Percentiles rank a stretch among this genome's conserved stretches.
Conservation (phyloP, 2,113 vertebrate genomes). For the Talpa occidentalis region DNA sequence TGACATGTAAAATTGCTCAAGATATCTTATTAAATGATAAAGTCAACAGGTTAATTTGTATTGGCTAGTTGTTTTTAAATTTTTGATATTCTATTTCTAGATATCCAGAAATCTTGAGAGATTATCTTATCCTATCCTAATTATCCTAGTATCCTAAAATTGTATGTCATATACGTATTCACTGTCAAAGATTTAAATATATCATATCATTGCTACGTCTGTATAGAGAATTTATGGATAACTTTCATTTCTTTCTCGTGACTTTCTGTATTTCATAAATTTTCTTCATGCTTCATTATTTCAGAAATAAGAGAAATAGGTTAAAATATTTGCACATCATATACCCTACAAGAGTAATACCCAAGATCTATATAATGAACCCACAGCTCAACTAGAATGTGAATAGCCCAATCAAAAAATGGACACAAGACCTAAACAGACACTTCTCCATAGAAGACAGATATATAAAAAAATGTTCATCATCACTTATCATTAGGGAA, state of each 20-base stretch:
- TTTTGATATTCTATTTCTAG: conserved; percentile 2
- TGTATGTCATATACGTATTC: not conserved
- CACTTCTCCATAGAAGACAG: too few relatives aligned
- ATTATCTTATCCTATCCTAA: not conserved
- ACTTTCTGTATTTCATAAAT: not conserved
- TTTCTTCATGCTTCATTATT: not conserved
- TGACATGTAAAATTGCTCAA: not conserved
- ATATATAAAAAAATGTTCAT: not conserved
- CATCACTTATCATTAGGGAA: not conserved
- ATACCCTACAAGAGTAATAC: too few relatives aligned
- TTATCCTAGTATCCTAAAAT: not conserved
- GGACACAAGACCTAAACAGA: too few relatives aligned
- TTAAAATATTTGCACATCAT: too few relatives aligned
- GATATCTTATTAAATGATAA: not conserved
- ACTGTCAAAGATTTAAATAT: not conserved
- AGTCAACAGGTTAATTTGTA: not conserved
- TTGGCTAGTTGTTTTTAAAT: not conserved
- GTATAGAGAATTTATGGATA: not conserved
- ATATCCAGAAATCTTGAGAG: conserved; percentile 3
- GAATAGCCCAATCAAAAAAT: too few relatives aligned
- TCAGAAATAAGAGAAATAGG: not conserved
- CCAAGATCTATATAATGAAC: too few relatives aligned
- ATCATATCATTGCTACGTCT: not conserved
- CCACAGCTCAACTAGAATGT: too few relatives aligned
- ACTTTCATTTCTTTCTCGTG: not conserved